A percentile compares a stretch with the other conserved stretches of the same genome.
phyloP scores from a whole-genome alignment of 2,888 invertebrate species.

The Clusia tigrina region DNA sequence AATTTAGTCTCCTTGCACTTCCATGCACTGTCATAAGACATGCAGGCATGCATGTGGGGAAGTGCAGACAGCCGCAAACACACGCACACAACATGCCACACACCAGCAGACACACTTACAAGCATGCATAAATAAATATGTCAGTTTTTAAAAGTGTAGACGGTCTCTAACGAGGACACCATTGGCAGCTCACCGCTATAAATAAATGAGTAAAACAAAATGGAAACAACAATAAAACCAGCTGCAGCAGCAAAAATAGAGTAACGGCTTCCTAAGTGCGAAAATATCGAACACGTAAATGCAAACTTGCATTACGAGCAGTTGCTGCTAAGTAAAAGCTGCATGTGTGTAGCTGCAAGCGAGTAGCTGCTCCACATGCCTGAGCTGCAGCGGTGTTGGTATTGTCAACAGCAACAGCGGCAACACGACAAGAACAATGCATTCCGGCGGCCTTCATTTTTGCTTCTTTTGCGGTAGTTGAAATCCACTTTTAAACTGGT shows the following conservation, averaged over 20 bases:
- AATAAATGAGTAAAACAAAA: background rate
- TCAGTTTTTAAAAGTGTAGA: background rate
- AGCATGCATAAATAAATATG: background rate
- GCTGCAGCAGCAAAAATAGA: background rate
- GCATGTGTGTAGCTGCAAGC: background rate
- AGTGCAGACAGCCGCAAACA: background rate
- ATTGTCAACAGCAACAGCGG: background rate
- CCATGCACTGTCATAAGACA: background rate
- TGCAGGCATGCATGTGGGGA: no score
- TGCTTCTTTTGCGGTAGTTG: background rate
- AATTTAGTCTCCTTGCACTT: background rate
- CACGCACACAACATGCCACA: background rate
- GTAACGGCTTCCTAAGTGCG: background rate
- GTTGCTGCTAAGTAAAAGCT: background rate
- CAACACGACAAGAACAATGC: background rate
- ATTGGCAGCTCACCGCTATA: background rate
- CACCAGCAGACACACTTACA: background rate
- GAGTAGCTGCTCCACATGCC: no score
- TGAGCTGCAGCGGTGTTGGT: background rate
- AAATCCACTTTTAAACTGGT: background rate
- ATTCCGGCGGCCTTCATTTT: background rate
- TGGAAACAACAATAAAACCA: background rate
- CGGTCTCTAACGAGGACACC: background rate
- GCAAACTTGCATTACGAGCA: background rate
- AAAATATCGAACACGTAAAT: background rate